A percentile compares a stretch with the other conserved stretches of the same genome.
Evolutionary conservation across 2,888 invertebrate genomes (phyloP).

Genomic region (Metellina segmentata): DNA sequence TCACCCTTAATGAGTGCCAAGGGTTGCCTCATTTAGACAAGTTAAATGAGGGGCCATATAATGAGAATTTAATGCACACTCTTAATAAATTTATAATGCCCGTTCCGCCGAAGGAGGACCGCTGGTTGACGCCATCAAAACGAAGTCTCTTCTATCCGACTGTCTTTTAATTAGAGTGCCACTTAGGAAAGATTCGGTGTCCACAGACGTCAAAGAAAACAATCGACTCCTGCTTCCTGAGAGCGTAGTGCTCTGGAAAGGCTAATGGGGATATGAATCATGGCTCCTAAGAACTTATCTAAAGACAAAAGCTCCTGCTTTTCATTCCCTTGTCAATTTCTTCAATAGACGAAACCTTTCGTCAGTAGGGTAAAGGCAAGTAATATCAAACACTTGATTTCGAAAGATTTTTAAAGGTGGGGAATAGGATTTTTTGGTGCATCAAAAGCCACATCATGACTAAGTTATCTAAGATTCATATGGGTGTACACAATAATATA

Average conservation of each 20-base stretch:
- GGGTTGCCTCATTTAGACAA: constrained; percentile 73
- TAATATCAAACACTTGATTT: too few species aligned
- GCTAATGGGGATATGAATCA: background rate
- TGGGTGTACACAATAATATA: too few species aligned
- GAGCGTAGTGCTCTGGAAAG: too few species aligned
- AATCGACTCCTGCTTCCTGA: background rate
- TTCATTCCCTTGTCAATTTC: too few species aligned
- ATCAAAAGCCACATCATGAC: too few species aligned
- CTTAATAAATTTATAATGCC: constrained; percentile 71
- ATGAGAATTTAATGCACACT: constrained; percentile 74
- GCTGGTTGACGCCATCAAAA: constrained; percentile 47
- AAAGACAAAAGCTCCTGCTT: too few species aligned
- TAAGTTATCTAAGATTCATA: too few species aligned
- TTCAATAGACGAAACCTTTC: too few species aligned
- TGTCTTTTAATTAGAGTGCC: constrained; percentile 62
- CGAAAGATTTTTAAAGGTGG: too few species aligned
- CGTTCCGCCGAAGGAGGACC: constrained; percentile 26
- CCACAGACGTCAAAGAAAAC: constrained; percentile 41
- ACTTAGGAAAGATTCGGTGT: constrained; percentile 40
- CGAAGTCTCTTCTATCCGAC: constrained; percentile 33
- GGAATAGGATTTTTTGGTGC: too few species aligned
- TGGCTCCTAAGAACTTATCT: background rate
- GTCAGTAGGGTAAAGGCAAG: too few species aligned
- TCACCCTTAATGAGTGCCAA: constrained; percentile 73
- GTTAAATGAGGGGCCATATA: constrained; percentile 72